Percentiles rank a stretch among this genome's conserved stretches.
Evolutionary conservation across 2,113 vertebrate species (phyloP).

Genomic region (Lipophrys pholis): DNA sequence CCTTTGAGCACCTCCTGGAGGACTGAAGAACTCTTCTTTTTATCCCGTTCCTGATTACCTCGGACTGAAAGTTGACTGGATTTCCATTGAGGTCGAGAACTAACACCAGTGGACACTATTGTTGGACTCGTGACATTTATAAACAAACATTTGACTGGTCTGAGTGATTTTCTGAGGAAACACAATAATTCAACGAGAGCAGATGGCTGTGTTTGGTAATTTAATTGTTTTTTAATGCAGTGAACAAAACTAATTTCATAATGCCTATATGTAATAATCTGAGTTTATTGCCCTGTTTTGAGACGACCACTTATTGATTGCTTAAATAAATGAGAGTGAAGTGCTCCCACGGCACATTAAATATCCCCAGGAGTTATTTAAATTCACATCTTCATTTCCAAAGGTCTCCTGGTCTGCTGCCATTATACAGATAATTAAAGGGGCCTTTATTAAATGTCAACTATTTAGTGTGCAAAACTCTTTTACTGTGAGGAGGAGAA

Average conservation of each 20-base stretch:
- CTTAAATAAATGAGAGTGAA: not conserved
- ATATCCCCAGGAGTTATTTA: slow-evolving; percentile 34
- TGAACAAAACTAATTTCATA: not conserved
- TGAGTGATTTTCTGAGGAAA: not conserved
- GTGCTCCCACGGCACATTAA: slow-evolving; percentile 3
- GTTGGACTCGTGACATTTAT: too few species aligned
- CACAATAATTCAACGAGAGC: not conserved
- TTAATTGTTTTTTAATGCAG: not conserved
- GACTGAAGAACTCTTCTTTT: too few species aligned
- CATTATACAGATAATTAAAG: slow-evolving; percentile 30
- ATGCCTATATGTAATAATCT: not conserved
- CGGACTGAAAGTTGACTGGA: too few species aligned
- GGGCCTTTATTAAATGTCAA: slow-evolving; percentile 25
- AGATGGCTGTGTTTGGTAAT: not conserved
- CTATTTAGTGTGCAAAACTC: slow-evolving; percentile 21
- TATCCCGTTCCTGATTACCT: too few species aligned
- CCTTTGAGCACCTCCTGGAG: too few species aligned
- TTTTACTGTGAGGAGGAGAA: slow-evolving; percentile 16
- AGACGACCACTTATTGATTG: not conserved
- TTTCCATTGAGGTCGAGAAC: too few species aligned
- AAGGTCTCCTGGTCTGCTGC: slow-evolving; percentile 25
- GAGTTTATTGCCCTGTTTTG: not conserved
- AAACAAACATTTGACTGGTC: not conserved
- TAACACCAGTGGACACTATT: too few species aligned
- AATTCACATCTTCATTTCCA: slow-evolving; percentile 42